A percentile compares a stretch with the other conserved stretches of the same genome.
Evolutionary conservation across 2,797 vertebrate species (phyloP).

Genomic region (Harpagifer antarcticus): DNA sequence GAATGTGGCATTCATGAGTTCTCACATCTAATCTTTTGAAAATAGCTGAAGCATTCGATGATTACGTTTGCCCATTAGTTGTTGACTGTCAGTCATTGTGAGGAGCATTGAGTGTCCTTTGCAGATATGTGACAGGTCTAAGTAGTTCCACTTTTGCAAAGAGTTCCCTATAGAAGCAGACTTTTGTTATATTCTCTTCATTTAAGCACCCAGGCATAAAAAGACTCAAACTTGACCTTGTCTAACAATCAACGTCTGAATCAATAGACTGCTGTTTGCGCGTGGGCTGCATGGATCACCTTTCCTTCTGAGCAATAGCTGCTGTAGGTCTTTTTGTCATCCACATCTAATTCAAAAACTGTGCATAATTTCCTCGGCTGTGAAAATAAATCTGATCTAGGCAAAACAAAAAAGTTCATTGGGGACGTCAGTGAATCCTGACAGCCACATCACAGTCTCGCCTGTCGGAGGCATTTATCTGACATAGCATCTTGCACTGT

Average conservation of each 20-base stretch:
- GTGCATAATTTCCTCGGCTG: constrained; percentile 56
- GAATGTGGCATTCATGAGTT: constrained; percentile 6
- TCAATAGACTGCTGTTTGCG: constrained; percentile 64
- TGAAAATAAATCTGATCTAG: constrained; percentile 62
- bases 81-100: constrained; percentile 7
- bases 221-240: constrained; percentile 62
- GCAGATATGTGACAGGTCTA: constrained; percentile 36
- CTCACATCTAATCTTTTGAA: constrained; percentile 27
- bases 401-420: constrained; percentile 62
- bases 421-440: constrained; percentile 55
- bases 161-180: not conserved
- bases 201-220: constrained; percentile 32
- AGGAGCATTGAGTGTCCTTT: constrained; percentile 8
- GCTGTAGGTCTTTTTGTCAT: constrained; percentile 49
- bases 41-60: constrained; percentile 22
- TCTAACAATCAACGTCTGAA: constrained; percentile 64
- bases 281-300: constrained; percentile 51
- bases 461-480: constrained; percentile 63
- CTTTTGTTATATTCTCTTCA: constrained; percentile 26
- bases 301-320: constrained; percentile 59
- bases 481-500: constrained; percentile 29
- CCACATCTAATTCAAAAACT: constrained; percentile 65
- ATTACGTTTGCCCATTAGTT: constrained; percentile 9
- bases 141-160: constrained; percentile 35
- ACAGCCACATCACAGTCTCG: constrained; percentile 52